These are phyloP conservation scores for Maniola hyperantus DNA, from an alignment of 2,888 invertebrate genomes.

Conservation along the genomic window DNA sequence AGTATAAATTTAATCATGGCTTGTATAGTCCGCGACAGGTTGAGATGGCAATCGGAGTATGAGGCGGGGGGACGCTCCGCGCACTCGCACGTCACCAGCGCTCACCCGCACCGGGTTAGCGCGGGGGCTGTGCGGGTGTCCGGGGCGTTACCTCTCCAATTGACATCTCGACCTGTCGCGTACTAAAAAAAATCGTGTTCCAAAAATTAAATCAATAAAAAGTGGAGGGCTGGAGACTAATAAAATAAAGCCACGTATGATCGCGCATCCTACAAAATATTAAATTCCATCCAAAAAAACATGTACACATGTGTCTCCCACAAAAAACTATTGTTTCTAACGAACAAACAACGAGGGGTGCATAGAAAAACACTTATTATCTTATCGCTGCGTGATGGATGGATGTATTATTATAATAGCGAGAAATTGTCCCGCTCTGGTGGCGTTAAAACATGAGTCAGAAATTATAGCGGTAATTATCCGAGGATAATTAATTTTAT, in stretches of 20 bases:
- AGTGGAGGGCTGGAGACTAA: background rate
- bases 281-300: slow-evolving; percentile 32
- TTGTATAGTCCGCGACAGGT: too few species aligned
- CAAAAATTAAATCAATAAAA: background rate
- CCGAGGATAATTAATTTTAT: slow-evolving; percentile 20
- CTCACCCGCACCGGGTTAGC: too few species aligned
- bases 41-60: too few species aligned
- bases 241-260: slow-evolving; percentile 17
- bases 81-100: too few species aligned
- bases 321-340: slow-evolving; percentile 63
- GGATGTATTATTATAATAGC: slow-evolving; percentile 58
- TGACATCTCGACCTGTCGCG: too few species aligned
- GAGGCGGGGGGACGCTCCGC: too few species aligned
- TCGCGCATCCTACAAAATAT: slow-evolving; percentile 28
- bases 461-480: slow-evolving; percentile 23
- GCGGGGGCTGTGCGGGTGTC: too few species aligned
- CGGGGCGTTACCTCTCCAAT: too few species aligned
- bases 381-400: slow-evolving; percentile 70
- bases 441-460: slow-evolving; percentile 27
- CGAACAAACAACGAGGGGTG: slow-evolving; percentile 60
- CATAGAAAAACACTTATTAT: slow-evolving; percentile 71
- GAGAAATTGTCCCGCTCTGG: slow-evolving; percentile 45
- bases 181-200: too few species aligned
- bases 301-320: slow-evolving; percentile 61
- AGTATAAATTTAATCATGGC: too few species aligned